phyloP scores from a whole-genome alignment of 2,888 invertebrate genomes.

The Cantharis flavilabris region DNA sequence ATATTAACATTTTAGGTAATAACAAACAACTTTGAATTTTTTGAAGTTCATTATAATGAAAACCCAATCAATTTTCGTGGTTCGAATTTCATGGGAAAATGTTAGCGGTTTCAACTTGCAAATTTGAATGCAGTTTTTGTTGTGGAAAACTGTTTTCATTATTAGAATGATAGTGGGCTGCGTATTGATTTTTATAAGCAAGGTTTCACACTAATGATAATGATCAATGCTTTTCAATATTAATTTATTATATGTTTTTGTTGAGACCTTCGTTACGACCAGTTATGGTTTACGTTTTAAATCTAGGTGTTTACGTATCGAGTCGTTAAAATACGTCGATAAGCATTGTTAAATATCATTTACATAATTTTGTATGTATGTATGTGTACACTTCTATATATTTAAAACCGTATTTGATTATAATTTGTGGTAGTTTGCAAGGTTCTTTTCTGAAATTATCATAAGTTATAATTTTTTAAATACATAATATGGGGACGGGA shows the following conservation, averaged over 20 bases:
- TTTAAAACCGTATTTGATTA: not conserved
- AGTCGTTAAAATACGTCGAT: not conserved
- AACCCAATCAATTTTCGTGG: not conserved
- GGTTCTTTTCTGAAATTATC: not conserved
- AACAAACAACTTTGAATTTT: not conserved
- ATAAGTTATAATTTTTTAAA: not conserved
- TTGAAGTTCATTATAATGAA: too few species aligned
- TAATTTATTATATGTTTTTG: not conserved
- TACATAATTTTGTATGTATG: not conserved
- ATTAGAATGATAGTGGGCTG: not conserved
- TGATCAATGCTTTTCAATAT: not conserved
- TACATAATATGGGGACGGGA: too few species aligned
- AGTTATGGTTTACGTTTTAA: not conserved
- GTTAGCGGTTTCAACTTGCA: not conserved
- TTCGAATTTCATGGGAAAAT: not conserved
- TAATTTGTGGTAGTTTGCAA: not conserved
- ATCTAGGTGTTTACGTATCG: not conserved
- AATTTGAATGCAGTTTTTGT: not conserved
- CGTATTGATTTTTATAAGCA: not conserved
- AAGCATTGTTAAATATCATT: not conserved
- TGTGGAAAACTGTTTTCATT: not conserved
- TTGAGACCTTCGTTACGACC: not conserved
- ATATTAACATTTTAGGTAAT: not conserved
- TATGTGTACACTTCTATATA: not conserved
- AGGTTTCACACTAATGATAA: not conserved